phyloP scores from a whole-genome alignment of 2,113 vertebrate species.

The Campylomormyrus numenius region DNA sequence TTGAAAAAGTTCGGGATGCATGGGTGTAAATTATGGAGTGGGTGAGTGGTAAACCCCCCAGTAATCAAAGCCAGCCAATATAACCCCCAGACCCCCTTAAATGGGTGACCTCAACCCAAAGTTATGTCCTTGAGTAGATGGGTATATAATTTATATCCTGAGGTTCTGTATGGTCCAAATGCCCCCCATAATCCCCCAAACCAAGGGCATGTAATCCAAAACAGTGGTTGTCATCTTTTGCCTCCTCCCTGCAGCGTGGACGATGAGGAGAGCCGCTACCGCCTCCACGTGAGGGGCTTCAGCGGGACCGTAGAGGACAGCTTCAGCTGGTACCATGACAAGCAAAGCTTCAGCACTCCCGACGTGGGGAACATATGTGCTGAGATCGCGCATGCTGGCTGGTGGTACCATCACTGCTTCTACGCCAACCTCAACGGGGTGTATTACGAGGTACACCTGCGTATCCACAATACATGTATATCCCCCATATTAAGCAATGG shows the following conservation, averaged over 20 bases:
- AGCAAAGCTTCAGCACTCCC: conserved; percentile 74
- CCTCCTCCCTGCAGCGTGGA: conserved; percentile 57
- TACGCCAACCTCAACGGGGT: conserved; percentile 80
- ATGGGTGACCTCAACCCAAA: background rate
- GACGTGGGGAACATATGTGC: conserved; percentile 77
- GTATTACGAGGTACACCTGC: conserved; percentile 68
- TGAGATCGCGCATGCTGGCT: conserved; percentile 75
- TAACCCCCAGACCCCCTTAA: background rate
- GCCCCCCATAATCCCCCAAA: background rate
- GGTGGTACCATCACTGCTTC: conserved; percentile 88
- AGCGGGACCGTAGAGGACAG: conserved; percentile 74
- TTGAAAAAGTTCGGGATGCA: background rate
- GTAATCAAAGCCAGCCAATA: background rate
- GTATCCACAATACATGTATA: background rate
- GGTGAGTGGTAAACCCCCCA: no score
- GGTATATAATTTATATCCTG: background rate
- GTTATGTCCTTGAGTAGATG: background rate
- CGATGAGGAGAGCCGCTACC: conserved; percentile 66
- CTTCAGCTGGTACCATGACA: conserved; percentile 83
- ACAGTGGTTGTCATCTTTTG: background rate
- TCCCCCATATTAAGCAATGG: background rate
- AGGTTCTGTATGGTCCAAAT: background rate
- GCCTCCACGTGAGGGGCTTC: conserved; percentile 72
- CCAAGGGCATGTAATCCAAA: background rate
- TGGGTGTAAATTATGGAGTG: background rate